A percentile compares a stretch with the other conserved stretches of the same genome.
phyloP scores from a whole-genome alignment of 1,140 invertebrate species.

The Proales similis region DNA sequence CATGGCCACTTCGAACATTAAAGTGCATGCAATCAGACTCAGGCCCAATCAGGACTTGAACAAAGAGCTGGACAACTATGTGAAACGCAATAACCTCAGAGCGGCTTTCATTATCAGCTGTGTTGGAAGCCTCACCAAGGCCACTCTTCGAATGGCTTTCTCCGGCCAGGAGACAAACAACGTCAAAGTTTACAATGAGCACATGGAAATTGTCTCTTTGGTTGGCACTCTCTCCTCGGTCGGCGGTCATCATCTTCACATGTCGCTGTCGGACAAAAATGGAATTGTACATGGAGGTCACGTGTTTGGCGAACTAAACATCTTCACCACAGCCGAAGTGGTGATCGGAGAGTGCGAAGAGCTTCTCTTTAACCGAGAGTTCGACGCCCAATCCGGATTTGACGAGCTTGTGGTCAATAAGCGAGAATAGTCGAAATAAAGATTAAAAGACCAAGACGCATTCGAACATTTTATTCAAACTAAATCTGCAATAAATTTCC shows the following conservation, averaged over 20 bases:
- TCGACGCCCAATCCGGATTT: conserved; percentile 47
- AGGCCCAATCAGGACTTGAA: conserved; percentile 49
- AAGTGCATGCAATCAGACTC: conserved; percentile 43
- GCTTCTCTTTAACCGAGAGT: conserved; percentile 44
- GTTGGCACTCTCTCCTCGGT: conserved; percentile 50
- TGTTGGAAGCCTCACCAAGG: conserved; percentile 52
- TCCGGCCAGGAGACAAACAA: conserved; percentile 39
- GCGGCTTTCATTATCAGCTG: conserved; percentile 53
- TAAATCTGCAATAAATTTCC: no score
- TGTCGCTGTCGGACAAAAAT: conserved; percentile 46
- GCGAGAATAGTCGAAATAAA: no score
- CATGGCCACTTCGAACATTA: conserved; percentile 23
- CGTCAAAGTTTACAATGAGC: conserved; percentile 44
- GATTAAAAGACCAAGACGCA: no score
- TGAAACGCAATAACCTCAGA: conserved; percentile 42
- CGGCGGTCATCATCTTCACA: conserved; percentile 51
- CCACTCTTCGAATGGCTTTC: conserved; percentile 51
- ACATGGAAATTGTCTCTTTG: conserved; percentile 53
- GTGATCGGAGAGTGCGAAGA: conserved; percentile 48
- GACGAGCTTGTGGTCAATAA: conserved; percentile 51
- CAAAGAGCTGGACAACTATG: conserved; percentile 44
- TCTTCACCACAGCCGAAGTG: conserved; percentile 55
- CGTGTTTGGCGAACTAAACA: conserved; percentile 50
- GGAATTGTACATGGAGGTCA: conserved; percentile 53
- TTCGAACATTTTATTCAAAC: no score